A percentile compares a stretch with the other conserved stretches of the same genome.
Conservation (phyloP, 2,797 vertebrate species). For the Cyclura pinguis region DNA sequence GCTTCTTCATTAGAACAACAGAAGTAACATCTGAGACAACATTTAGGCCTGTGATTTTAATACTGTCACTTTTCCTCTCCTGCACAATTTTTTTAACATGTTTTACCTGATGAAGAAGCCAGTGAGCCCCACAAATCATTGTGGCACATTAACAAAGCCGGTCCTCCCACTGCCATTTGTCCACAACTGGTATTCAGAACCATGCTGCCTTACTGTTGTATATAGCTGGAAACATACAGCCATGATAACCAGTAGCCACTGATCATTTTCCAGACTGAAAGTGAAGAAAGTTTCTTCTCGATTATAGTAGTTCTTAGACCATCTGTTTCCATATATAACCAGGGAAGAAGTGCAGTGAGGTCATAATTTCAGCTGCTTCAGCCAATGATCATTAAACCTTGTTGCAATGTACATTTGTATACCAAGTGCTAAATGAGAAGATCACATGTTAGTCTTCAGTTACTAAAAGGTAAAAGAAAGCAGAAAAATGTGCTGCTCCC, state of each 20-base stretch:
- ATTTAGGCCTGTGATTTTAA: no score
- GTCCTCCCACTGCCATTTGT: not conserved
- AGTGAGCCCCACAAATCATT: not conserved
- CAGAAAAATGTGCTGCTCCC: not conserved
- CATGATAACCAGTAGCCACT: not conserved
- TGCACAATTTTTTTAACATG: no score
- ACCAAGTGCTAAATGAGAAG: not conserved
- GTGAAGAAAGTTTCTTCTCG: not conserved
- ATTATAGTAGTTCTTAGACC: not conserved
- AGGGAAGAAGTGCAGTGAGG: not conserved
- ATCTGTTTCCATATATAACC: not conserved
- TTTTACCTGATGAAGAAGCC: no score
- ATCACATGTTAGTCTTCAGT: not conserved
- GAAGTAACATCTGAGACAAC: no score
- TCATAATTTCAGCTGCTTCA: not conserved
- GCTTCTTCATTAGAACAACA: no score
- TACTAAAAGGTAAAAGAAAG: not conserved
- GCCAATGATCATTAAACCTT: not conserved
- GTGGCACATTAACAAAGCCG: not conserved
- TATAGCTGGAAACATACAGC: not conserved
- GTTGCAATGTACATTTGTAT: not conserved
- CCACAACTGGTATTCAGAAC: not conserved
- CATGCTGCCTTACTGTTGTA: not conserved
- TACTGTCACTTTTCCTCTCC: no score
- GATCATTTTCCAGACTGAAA: not conserved